Evolutionary conservation across 2,888 invertebrate species (phyloP).

Genomic region (Athalia rosae): DNA sequence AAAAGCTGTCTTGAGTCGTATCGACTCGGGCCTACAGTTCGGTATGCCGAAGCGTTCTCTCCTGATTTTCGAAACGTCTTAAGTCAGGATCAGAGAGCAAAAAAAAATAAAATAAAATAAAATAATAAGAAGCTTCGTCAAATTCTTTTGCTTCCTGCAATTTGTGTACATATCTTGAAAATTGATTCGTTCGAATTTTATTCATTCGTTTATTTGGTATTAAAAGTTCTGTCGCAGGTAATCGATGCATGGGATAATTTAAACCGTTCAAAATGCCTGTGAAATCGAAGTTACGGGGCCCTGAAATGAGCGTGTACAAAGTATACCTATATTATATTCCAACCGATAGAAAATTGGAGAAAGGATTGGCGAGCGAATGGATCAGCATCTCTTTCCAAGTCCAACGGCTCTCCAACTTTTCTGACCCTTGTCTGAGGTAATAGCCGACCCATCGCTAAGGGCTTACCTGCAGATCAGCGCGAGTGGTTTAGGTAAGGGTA

Average conservation of each 20-base stretch:
- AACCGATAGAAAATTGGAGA: constrained; percentile 35
- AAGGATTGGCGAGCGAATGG: constrained; percentile 37
- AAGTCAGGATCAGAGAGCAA: not conserved
- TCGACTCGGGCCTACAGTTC: constrained; percentile 17
- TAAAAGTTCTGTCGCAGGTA: not conserved
- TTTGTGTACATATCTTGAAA: not conserved
- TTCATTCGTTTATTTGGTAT: no score
- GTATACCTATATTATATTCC: not conserved
- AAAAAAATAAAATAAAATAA: not conserved
- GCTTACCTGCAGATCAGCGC: constrained; percentile 16
- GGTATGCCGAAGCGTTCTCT: not conserved
- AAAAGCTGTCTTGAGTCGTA: constrained; percentile 34
- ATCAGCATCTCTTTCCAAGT: constrained; percentile 19
- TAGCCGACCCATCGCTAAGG: constrained; percentile 31
- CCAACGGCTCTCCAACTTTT: constrained; percentile 24
- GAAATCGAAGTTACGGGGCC: no score
- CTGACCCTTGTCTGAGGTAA: constrained; percentile 43
- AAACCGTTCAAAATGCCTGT: no score
- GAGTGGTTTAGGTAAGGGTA: constrained; percentile 16
- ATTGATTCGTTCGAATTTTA: no score
- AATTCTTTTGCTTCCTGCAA: not conserved
- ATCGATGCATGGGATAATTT: no score
- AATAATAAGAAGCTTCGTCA: not conserved
- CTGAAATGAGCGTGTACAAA: not conserved
- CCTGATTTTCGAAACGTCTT: not conserved